Percentiles rank a stretch among this genome's conserved stretches.
These are phyloP conservation scores for Hemiscyllium ocellatum DNA, from an alignment of 2,113 vertebrate species.

Conservation along the genomic window DNA sequence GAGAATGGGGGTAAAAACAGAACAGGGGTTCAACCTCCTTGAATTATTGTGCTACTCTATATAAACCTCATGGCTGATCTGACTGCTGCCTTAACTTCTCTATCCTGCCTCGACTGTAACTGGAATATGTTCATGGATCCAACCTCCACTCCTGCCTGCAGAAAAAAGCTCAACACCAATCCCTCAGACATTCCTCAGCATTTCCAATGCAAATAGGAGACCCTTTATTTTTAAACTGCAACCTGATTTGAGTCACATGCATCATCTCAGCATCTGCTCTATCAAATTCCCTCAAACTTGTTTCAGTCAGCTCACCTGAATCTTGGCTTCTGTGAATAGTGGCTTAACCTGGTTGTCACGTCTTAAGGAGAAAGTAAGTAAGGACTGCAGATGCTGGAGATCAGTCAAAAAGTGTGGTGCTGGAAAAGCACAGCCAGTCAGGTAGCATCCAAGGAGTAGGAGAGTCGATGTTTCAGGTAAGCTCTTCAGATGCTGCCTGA, in stretches of 20 bases:
- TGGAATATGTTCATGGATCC: neutral
- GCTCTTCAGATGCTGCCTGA: too few relatives aligned
- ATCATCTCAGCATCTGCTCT: neutral
- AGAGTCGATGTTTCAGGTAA: too few relatives aligned
- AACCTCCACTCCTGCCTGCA: neutral
- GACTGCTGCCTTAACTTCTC: too few relatives aligned
- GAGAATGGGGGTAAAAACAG: too few relatives aligned
- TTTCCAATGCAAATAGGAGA: neutral
- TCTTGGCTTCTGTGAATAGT: neutral
- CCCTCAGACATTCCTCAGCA: neutral
- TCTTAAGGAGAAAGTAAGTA: too few relatives aligned
- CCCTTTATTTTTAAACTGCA: neutral
- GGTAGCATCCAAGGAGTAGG: too few relatives aligned
- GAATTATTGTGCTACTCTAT: neutral
- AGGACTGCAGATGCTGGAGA: too few relatives aligned
- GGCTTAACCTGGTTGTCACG: too few relatives aligned
- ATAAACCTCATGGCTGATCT: too few relatives aligned
- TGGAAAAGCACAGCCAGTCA: too few relatives aligned
- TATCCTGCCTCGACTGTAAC: too few relatives aligned
- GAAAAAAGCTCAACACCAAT: neutral
- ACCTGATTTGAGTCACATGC: neutral
- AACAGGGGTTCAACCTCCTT: neutral
- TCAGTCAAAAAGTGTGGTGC: too few relatives aligned
- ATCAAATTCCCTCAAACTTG: neutral
- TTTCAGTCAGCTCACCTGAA: neutral